Evolutionary conservation across 2,797 vertebrate species (phyloP).

Genomic region (Rhadinocentrus ornatus): DNA sequence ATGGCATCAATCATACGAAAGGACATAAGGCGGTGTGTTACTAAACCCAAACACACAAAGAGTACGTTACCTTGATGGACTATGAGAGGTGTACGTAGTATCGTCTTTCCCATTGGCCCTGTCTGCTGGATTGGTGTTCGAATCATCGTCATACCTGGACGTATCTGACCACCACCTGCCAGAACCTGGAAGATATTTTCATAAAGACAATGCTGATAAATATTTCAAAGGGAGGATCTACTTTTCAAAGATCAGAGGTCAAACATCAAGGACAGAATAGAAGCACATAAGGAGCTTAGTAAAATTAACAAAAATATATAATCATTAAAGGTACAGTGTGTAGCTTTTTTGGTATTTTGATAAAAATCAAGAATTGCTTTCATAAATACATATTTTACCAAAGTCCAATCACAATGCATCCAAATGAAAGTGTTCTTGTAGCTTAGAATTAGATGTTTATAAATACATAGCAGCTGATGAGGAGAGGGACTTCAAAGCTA

Average conservation of each 20-base stretch:
- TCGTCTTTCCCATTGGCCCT: constrained; percentile 88
- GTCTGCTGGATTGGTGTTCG: constrained; percentile 91
- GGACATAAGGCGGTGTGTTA: not conserved
- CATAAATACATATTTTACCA: too few relatives aligned
- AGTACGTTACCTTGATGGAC: constrained; percentile 92
- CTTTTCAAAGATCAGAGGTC: not conserved
- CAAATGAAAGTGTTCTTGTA: too few relatives aligned
- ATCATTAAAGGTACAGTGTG: too few relatives aligned
- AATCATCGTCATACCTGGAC: constrained; percentile 94
- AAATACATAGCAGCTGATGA: too few relatives aligned
- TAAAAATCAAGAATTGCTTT: too few relatives aligned
- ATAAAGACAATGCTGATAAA: not conserved
- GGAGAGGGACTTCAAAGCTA: too few relatives aligned
- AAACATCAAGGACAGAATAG: not conserved
- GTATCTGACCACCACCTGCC: constrained; percentile 85
- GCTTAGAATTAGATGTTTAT: too few relatives aligned
- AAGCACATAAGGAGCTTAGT: not conserved
- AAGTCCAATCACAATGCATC: too few relatives aligned
- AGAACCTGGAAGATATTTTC: constrained; percentile 83
- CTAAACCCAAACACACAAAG: not conserved
- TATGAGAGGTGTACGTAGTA: constrained; percentile 92
- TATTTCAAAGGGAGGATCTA: constrained; percentile 6
- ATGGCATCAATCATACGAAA: not conserved
- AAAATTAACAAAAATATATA: not conserved
- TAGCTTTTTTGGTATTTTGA: too few relatives aligned